phyloP scores from a whole-genome alignment of 37 sponge, comb jelly and placozoan genomes.

The Chondrosia reniformis region DNA sequence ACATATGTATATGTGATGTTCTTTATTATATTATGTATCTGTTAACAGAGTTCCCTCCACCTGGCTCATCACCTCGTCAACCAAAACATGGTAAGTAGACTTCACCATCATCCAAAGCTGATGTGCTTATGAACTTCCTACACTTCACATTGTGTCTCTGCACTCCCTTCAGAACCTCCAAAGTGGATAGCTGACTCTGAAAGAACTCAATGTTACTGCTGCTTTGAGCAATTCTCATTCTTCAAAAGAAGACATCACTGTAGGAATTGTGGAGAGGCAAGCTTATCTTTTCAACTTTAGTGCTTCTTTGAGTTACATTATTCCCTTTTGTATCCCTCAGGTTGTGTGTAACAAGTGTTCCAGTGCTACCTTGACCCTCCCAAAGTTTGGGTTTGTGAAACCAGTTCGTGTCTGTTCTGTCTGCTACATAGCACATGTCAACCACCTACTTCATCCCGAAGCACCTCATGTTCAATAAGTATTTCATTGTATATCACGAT shows the following conservation, averaged over 20 bases:
- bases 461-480: background rate
- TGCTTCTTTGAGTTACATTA: background rate
- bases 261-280: slow-evolving; percentile 71
- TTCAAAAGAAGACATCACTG: slow-evolving; percentile 71
- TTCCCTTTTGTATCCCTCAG: slow-evolving; percentile 24
- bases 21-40: background rate
- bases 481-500: no score
- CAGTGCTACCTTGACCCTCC: slow-evolving; percentile 43
- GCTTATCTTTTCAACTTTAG: background rate
- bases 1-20: background rate
- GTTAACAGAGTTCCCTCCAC: background rate
- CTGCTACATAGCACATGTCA: slow-evolving; percentile 55
- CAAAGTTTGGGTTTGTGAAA: slow-evolving; percentile 33
- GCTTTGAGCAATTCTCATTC: slow-evolving; percentile 55
- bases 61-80: background rate
- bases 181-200: slow-evolving; percentile 50
- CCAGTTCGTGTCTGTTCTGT: slow-evolving; percentile 57
- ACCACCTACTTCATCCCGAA: slow-evolving; percentile 17
- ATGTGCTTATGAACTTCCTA: background rate
- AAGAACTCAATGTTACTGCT: slow-evolving; percentile 29
- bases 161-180: background rate
- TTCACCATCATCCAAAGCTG: background rate
- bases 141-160: background rate
- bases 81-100: background rate
- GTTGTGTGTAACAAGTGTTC: slow-evolving; percentile 74